Base-by-base conservation (phyloP, 2,113 vertebrate genomes). In the Heterochromis multidens region DNA sequence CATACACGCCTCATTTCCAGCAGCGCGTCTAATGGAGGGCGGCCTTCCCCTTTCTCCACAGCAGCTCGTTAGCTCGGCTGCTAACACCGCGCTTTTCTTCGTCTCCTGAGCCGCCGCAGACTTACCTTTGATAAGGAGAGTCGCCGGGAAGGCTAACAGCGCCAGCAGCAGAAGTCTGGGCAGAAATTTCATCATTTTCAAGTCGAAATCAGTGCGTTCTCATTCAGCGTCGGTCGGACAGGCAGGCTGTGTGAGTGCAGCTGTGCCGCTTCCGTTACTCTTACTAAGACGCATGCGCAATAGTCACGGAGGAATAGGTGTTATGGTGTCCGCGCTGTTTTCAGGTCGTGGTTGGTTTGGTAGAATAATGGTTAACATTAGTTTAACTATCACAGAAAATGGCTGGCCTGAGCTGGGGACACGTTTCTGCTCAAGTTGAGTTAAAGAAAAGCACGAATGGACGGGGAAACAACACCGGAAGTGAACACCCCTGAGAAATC, bases 81-180 rank as follows among this genome's bases (percentile, higher is more conserved):
- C 89, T 93, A 91, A 80, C 27, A 6, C 2, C 43, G 1, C 10
- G 3, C 1, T 8, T 16, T 33, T 21, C 14, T 7, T 23, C 3
- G 6, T 52, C 9, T 1, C 2, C 0, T 27, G 1, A 1, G 21
- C 11, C 7, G 6, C 5, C 2, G 2, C 1, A n/a, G 5, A 31
- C 92, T 25, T 19, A 95, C 95, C 94, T 81, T 80, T 93, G 4
- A 92, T 16, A 3, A 95, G 80, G 6, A 96, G 6, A 0, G 92
- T 84, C 3, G 90, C 94, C 1, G 95, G 95, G 83, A 95, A 94
- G 4, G 90, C 93, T 10, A 96, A 12, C 23, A 96, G 58, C 29
- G 57, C 54, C 0, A 96, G 27, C 65, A 96, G 80, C 72, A 95
- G 80, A 13, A 96, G 82, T 77, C 95, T 95, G 2, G 93, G 94